Evolutionary conservation across 1,140 invertebrate genomes (phyloP), one percentile per base, ranked within the genome.

Genomic region (Cyclargus thomasi): DNA sequence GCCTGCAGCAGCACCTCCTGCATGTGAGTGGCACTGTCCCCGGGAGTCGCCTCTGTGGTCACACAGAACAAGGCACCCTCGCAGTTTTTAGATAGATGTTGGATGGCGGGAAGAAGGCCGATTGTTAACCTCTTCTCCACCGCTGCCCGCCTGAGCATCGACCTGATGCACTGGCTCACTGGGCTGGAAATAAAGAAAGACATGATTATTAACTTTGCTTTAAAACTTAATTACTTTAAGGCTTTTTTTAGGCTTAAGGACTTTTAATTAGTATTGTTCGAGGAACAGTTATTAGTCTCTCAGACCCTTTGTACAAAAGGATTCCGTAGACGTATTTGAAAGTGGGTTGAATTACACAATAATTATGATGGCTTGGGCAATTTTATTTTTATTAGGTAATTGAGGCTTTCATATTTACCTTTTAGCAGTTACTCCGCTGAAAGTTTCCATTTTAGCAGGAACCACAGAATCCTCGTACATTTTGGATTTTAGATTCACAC

Each of bases 1-100:
- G 94, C 94, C 75, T 94, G 93, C n/a, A 95, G 80, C 0, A 95
- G 82, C 3, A 94, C 93, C 75, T 93, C 92, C 75, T 94, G 94
- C 91, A 95, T 94, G 74, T 95, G 94, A 2, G 92, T 93, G 21
- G 93, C 92, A 8, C 93, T 92, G 80, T 95, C 93, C 2, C 92
- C 93, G 21, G 91, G 91, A 64, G 91, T 84, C 18, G 92, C 92
- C 69, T 92, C 91, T 4, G 93, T 92, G 64, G 94, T 91, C 16
- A 95, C 77, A 69, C 94, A 94, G 72, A 95, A 93, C 1, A 94
- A 85, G 0, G 93, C 93, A 11, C 92, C 92, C 57, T 92, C 91
- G 47, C 91, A 90, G 53, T 92, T 91, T 55, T 92, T 92, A 14
- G 93, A 92, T 62, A 94, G 80, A 65, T 90, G 90, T 74, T 93